Conservation (phyloP, 2,888 invertebrate species). For the Standfussiana lucernea region DNA sequence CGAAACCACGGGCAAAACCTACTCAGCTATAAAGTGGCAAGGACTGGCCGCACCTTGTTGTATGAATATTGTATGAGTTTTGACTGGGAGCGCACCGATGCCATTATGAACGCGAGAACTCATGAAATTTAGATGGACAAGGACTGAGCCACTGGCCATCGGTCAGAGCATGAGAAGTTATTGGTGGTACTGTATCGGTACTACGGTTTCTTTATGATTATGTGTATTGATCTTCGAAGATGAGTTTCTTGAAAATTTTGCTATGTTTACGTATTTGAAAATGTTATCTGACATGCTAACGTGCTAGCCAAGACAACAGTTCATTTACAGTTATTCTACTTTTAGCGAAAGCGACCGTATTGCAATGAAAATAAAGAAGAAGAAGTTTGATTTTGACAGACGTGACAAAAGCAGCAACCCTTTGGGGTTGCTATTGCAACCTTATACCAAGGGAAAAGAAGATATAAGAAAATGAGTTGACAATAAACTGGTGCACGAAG, state of each 20-base stretch:
- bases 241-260: background rate
- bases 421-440: no score
- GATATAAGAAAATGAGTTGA: no score
- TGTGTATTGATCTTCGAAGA: conserved; percentile 2
- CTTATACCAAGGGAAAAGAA: background rate
- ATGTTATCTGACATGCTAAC: background rate
- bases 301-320: background rate
- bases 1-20: background rate
- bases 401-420: background rate
- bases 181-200: conserved; percentile 26
- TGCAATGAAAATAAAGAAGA: background rate
- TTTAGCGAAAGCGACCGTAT: background rate
- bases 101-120: conserved; percentile 69
- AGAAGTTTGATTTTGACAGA: background rate
- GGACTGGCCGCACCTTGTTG: conserved; percentile 51
- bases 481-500: background rate
- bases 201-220: conserved; percentile 9
- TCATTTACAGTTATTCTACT: background rate
- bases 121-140: conserved; percentile 73
- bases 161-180: conserved; percentile 62
- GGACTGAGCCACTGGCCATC: conserved; percentile 46
- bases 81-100: conserved; percentile 69
- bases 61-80: conserved; percentile 75
- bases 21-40: conserved; percentile 53
- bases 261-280: background rate